A percentile compares a stretch with the other conserved stretches of the same genome.
Evolutionary conservation across 2,797 vertebrate genomes (phyloP).

Genomic region (Thaleichthys pacificus): DNA sequence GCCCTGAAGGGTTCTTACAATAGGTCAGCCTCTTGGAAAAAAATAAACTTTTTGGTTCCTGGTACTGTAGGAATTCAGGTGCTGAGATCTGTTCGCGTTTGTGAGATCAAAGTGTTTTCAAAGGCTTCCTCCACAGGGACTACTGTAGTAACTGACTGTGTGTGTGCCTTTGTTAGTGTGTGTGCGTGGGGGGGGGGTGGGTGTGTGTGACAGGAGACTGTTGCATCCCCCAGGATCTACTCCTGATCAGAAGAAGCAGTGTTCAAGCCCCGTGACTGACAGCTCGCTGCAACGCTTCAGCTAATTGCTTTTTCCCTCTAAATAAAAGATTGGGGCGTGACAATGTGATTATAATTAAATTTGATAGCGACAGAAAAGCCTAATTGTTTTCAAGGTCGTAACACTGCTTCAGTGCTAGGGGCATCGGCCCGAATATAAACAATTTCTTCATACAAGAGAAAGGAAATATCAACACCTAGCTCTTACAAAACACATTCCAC

Average conservation of each 20-base stretch:
- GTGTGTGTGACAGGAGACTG: neutral
- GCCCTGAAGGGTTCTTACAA: too few species aligned
- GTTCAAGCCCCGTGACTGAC: slow-evolving; percentile 63
- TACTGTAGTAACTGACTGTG: neutral
- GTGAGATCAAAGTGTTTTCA: too few species aligned
- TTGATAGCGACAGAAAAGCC: slow-evolving; percentile 56
- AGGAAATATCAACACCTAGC: neutral
- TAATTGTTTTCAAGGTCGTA: slow-evolving; percentile 73
- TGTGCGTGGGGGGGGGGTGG: neutral
- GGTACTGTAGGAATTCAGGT: too few species aligned
- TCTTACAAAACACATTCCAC: neutral
- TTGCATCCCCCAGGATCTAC: slow-evolving; percentile 43
- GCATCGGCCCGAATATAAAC: slow-evolving; percentile 8
- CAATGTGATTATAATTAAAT: slow-evolving; percentile 65
- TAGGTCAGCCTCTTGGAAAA: too few species aligned
- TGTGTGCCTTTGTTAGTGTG: neutral
- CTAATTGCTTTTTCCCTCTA: slow-evolving; percentile 66
- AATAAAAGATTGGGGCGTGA: slow-evolving; percentile 64
- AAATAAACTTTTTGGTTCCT: too few species aligned
- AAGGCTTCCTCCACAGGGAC: neutral
- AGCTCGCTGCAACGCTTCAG: slow-evolving; percentile 57
- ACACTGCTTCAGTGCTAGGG: slow-evolving; percentile 24
- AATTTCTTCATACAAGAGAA: neutral
- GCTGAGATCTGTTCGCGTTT: too few species aligned
- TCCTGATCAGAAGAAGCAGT: slow-evolving; percentile 47